These are phyloP conservation scores for Dendronephthya gigantea DNA, from an alignment of 64 coral and sea anemone species.

Conservation along the genomic window DNA sequence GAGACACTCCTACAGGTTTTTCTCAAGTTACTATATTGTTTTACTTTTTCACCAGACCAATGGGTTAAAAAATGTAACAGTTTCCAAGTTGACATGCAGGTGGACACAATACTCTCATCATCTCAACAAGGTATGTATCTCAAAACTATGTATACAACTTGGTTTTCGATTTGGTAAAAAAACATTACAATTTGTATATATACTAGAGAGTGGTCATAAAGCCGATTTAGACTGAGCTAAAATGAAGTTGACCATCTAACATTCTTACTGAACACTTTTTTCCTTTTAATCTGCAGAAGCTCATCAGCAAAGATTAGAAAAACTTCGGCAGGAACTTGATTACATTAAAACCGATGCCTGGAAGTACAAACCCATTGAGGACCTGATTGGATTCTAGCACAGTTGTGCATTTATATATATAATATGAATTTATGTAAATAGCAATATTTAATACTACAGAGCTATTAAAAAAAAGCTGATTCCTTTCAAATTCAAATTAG, in stretches of 20 bases:
- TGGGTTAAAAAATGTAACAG: background rate
- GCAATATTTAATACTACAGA: too few species aligned
- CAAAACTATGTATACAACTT: background rate
- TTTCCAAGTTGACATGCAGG: constrained; percentile 10
- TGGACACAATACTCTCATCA: background rate
- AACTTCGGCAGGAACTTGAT: constrained; percentile 10
- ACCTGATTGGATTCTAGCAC: background rate
- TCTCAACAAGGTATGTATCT: constrained; percentile 1
- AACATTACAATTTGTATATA: too few species aligned
- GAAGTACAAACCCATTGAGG: constrained; percentile 3
- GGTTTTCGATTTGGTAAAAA: too few species aligned
- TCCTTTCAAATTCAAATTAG: too few species aligned
- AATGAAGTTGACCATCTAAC: too few species aligned
- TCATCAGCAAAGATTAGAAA: constrained; percentile 4
- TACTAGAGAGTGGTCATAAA: too few species aligned
- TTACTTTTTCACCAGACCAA: background rate
- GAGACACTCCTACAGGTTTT: too few species aligned
- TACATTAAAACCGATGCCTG: background rate
- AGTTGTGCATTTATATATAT: too few species aligned
- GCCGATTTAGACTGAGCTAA: too few species aligned
- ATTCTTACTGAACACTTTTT: background rate
- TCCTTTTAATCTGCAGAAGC: background rate
- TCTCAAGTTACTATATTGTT: too few species aligned
- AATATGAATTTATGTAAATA: too few species aligned
- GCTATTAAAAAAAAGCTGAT: too few species aligned